Percentiles rank a stretch among this genome's conserved stretches.
phyloP scores from a whole-genome alignment of 2,888 invertebrate genomes.

The Hipparchia sbordonii region DNA sequence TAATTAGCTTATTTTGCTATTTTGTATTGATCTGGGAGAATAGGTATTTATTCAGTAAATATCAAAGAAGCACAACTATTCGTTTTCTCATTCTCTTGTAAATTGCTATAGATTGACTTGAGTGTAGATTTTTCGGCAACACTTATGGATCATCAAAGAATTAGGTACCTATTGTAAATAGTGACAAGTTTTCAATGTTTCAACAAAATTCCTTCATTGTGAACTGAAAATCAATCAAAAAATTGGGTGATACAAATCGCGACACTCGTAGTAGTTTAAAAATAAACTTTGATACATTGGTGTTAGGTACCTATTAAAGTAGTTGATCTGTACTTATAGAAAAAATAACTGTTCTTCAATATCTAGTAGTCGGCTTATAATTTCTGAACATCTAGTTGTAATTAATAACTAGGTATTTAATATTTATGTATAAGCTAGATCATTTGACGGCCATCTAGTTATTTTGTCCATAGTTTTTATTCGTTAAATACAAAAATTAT shows the following conservation, averaged over 20 bases:
- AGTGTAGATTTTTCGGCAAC: not conserved
- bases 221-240: no score
- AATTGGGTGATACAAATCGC: no score
- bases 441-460: not conserved
- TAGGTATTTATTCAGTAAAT: constrained; percentile 2
- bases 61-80: not conserved
- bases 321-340: no score
- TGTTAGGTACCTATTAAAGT: no score
- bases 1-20: constrained; percentile 17
- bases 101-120: not conserved
- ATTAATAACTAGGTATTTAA: not conserved
- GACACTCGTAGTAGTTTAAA: no score
- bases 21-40: constrained; percentile 2
- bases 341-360: no score
- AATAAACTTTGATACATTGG: no score
- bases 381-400: not conserved
- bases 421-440: not conserved
- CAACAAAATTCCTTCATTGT: not conserved
- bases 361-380: not conserved
- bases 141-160: not conserved
- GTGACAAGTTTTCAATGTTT: not conserved
- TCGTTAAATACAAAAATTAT: not conserved
- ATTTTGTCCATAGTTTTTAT: not conserved
- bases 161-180: not conserved
- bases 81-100: not conserved